phyloP scores from a whole-genome alignment of 2,888 invertebrate species.

The Argyresthia albistria region DNA sequence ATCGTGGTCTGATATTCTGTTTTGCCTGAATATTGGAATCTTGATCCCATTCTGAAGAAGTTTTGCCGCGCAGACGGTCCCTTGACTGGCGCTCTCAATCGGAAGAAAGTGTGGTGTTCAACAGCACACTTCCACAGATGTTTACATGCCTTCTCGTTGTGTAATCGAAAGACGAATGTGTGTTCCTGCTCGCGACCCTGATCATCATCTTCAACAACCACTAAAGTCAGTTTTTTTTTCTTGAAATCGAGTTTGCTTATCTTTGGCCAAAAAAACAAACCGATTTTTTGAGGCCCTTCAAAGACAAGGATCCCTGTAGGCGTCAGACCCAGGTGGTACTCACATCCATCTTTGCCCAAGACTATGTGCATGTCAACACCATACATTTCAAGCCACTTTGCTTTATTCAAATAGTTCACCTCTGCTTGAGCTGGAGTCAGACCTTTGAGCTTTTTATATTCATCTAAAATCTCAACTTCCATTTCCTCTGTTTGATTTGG shows the following conservation, averaged over 20 bases:
- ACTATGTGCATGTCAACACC: constrained; percentile 99
- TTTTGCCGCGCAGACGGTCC: constrained; percentile 92
- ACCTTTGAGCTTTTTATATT: constrained; percentile 89
- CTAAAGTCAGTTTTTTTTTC: constrained; percentile 95
- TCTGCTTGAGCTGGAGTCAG: constrained; percentile 97
- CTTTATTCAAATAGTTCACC: constrained; percentile 94
- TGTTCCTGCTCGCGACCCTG: constrained; percentile 97
- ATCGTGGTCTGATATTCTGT: constrained; percentile 98
- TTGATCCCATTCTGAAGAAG: constrained; percentile 98
- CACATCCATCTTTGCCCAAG: constrained; percentile 95
- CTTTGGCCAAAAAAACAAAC: constrained; percentile 99
- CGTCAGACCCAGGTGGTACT: constrained; percentile 96
- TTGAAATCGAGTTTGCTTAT: constrained; percentile 98
- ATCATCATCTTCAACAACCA: constrained; percentile 99
- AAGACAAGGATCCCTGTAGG: constrained; percentile 99
- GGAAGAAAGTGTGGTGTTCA: constrained; percentile 99
- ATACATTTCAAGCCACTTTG: constrained; percentile 98
- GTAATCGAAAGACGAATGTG: constrained; percentile 96
- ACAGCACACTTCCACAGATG: constrained; percentile 99
- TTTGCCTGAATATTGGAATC: constrained; percentile 94
- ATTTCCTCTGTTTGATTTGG: constrained; percentile 97
- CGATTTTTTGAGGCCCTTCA: constrained; percentile 96
- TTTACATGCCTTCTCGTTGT: constrained; percentile 98
- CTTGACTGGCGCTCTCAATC: constrained; percentile 90
- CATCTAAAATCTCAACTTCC: constrained; percentile 94